phyloP scores from a whole-genome alignment of 2,797 vertebrate genomes.

The Hydrophis major region DNA sequence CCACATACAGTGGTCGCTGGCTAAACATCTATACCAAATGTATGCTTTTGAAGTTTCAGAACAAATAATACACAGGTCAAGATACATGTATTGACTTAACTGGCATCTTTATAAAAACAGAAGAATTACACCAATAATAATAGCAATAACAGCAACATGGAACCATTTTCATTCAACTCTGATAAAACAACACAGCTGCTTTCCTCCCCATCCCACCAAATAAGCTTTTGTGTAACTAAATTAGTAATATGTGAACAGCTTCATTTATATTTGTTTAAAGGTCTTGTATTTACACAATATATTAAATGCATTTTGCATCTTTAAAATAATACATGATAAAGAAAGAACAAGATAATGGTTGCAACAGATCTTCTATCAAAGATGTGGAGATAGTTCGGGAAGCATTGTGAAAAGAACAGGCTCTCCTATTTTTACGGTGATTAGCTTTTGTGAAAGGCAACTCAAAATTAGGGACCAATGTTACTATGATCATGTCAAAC shows the following conservation, averaged over 20 bases:
- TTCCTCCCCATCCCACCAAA: constrained; percentile 46
- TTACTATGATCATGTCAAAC: constrained; percentile 8
- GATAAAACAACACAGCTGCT: constrained; percentile 68
- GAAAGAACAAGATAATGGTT: constrained; percentile 91
- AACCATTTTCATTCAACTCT: constrained; percentile 67
- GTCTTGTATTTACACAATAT: constrained; percentile 70
- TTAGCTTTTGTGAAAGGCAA: constrained; percentile 23
- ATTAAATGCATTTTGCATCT: constrained; percentile 58
- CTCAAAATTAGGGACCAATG: not conserved
- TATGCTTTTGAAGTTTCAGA: constrained; percentile 61
- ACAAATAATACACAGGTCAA: constrained; percentile 84
- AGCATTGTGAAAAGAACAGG: constrained; percentile 11
- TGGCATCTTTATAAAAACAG: constrained; percentile 81
- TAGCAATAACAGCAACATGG: constrained; percentile 61
- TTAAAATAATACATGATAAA: constrained; percentile 72
- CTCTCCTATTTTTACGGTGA: constrained; percentile 53
- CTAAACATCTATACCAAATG: constrained; percentile 48
- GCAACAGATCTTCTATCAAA: constrained; percentile 78
- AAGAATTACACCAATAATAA: constrained; percentile 74
- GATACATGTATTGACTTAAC: constrained; percentile 81
- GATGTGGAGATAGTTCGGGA: constrained; percentile 40
- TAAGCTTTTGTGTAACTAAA: constrained; percentile 58
- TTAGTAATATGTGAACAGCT: constrained; percentile 40
- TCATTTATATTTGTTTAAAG: constrained; percentile 66
- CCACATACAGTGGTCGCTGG: constrained; percentile 26